These are phyloP conservation scores for Andrena chrysosceles DNA, from an alignment of 2,888 invertebrate species.

Conservation along the genomic window DNA sequence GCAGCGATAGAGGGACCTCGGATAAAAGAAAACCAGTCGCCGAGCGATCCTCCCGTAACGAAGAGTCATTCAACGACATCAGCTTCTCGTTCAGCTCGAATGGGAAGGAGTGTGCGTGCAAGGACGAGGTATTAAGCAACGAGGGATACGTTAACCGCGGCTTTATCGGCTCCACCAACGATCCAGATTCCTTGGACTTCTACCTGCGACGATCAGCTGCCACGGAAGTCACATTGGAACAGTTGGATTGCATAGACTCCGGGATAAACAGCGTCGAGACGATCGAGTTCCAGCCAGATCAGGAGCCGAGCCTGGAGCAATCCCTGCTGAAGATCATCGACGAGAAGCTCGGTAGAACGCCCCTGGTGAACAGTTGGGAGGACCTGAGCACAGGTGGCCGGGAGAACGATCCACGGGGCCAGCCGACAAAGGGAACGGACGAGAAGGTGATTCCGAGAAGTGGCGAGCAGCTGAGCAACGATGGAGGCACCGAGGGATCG, in stretches of 20 bases:
- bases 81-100: constrained; percentile 72
- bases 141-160: constrained; percentile 80
- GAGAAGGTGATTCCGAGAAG: constrained; percentile 48
- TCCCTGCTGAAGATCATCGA: constrained; percentile 83
- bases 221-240: constrained; percentile 70
- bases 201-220: constrained; percentile 61
- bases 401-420: constrained; percentile 39
- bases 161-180: constrained; percentile 77
- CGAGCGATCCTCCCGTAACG: constrained; percentile 14
- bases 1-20: constrained; percentile 8
- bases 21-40: constrained; percentile 20
- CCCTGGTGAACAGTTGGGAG: constrained; percentile 67
- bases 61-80: constrained; percentile 71
- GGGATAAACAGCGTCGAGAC: constrained; percentile 84
- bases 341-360: constrained; percentile 80
- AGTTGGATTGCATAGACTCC: constrained; percentile 80
- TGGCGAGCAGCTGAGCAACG: constrained; percentile 50
- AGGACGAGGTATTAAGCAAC: constrained; percentile 16
- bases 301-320: constrained; percentile 81
- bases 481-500: constrained; percentile 48
- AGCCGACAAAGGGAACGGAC: constrained; percentile 51
- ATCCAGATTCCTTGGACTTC: constrained; percentile 81
- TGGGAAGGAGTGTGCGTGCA: constrained; percentile 12
- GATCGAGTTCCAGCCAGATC: constrained; percentile 81
- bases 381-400: constrained; percentile 48